phyloP scores from a whole-genome alignment of 2,888 invertebrate species.

The Cecidostiba fungosa region DNA sequence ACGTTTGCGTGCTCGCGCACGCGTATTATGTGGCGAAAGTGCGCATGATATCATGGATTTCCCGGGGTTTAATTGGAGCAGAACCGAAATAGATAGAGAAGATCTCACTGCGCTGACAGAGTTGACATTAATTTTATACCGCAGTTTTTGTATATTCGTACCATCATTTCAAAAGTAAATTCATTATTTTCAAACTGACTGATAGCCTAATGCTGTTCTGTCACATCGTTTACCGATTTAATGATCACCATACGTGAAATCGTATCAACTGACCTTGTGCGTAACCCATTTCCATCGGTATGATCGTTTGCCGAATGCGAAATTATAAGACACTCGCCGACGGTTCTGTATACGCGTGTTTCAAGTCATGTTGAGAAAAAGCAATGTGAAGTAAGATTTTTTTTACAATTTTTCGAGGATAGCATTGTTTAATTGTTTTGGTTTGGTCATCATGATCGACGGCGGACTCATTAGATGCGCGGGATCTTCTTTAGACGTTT shows the following conservation, averaged over 20 bases:
- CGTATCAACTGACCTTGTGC: neutral
- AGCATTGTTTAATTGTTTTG: too few relatives aligned
- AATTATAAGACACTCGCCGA: neutral
- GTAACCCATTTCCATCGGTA: neutral
- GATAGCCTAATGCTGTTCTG: neutral
- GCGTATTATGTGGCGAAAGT: neutral
- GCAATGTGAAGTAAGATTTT: too few relatives aligned
- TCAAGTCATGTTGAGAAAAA: neutral
- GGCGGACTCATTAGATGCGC: too few relatives aligned
- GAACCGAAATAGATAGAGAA: neutral
- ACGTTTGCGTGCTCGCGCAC: neutral
- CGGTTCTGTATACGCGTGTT: neutral
- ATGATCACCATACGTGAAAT: neutral
- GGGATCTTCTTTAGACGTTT: neutral
- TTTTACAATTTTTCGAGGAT: too few relatives aligned
- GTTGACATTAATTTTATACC: too few relatives aligned
- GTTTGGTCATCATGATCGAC: too few relatives aligned
- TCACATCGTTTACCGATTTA: neutral
- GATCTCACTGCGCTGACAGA: neutral
- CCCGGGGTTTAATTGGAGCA: conserved; percentile 6
- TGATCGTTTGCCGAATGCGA: neutral
- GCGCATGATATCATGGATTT: neutral
- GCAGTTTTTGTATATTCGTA: too few relatives aligned
- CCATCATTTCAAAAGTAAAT: too few relatives aligned
- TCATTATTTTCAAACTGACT: too few relatives aligned